phyloP scores from a whole-genome alignment of 2,113 vertebrate species.

The Boleophthalmus pectinirostris region DNA sequence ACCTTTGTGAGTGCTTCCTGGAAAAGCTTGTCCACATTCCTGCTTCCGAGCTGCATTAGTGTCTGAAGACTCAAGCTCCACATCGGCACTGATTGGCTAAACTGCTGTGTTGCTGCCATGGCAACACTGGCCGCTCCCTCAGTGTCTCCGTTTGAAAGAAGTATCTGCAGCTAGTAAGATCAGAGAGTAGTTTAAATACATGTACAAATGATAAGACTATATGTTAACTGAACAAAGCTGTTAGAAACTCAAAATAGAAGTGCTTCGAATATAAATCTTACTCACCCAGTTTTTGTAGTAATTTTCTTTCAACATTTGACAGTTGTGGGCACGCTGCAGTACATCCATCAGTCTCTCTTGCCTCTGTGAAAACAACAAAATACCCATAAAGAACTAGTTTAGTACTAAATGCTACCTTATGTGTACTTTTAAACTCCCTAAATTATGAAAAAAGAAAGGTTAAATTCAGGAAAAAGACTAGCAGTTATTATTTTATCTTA shows the following conservation, averaged over 20 bases:
- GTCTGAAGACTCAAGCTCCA: conserved; percentile 85
- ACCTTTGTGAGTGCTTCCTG: conserved; percentile 82
- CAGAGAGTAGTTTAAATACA: not conserved
- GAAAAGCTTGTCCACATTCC: conserved; percentile 71
- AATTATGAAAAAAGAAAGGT: not conserved
- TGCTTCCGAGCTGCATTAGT: conserved; percentile 76
- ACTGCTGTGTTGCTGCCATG: conserved; percentile 71
- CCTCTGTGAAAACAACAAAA: conserved; percentile 77
- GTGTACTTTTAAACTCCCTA: not conserved
- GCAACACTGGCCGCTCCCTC: conserved; percentile 78
- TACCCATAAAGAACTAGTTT: not conserved
- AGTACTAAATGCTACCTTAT: not conserved
- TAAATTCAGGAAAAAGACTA: too few relatives aligned
- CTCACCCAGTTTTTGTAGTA: conserved; percentile 93
- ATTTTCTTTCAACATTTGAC: conserved; percentile 78
- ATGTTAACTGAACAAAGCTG: too few relatives aligned
- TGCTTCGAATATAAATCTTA: not conserved
- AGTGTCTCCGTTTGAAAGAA: conserved; percentile 67
- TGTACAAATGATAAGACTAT: not conserved
- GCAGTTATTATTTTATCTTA: not conserved
- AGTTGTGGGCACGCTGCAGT: conserved; percentile 81
- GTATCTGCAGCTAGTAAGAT: conserved; percentile 64
- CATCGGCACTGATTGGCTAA: conserved; percentile 74
- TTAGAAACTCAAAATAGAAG: not conserved
- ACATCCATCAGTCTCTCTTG: conserved; percentile 79